Evolutionary conservation across 2,113 vertebrate genomes (phyloP).

Genomic region (Oryzias melastigma): DNA sequence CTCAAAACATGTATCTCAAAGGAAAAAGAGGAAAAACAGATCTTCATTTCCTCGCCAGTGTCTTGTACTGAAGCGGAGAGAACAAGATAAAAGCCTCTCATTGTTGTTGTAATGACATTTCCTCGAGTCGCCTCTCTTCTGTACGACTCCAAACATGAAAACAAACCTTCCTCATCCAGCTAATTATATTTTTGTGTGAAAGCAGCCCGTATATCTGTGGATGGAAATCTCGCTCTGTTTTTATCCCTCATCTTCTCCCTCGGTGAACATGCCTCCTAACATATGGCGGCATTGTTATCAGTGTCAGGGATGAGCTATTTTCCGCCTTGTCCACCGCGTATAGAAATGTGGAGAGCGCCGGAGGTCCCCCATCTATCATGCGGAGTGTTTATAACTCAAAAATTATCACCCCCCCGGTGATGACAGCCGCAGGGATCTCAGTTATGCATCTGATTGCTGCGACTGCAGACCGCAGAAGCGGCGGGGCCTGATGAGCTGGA

Average conservation of each 20-base stretch:
- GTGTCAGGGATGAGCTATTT: conserved; percentile 46
- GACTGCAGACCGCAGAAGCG: conserved; percentile 33
- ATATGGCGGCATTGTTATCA: conserved; percentile 40
- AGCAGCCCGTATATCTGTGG: conserved; percentile 21
- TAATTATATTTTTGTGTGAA: conserved; percentile 30
- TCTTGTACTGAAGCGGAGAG: conserved; percentile 3
- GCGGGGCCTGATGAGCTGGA: conserved; percentile 14
- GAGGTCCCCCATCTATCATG: conserved; percentile 29
- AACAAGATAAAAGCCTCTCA: conserved; percentile 16
- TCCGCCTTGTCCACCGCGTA: conserved; percentile 12
- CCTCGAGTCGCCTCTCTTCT: conserved; percentile 16
- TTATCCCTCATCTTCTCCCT: conserved; percentile 18
- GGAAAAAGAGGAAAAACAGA: conserved; percentile 4
- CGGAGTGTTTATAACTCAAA: conserved; percentile 46
- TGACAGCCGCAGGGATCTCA: conserved; percentile 17
- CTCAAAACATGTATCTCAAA: conserved; percentile 17
- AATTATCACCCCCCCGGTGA: conserved; percentile 51
- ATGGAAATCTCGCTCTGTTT: conserved; percentile 27
- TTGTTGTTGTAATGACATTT: conserved; percentile 34
- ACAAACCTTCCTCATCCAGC: conserved; percentile 17
- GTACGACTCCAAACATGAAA: conserved; percentile 29
- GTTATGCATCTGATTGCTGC: conserved; percentile 2
- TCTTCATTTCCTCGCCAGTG: background rate
- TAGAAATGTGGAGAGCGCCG: conserved; percentile 17
- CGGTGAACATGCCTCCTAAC: conserved; percentile 24